Conservation (phyloP, 1,140 invertebrate species). For the Venustaconcha ellipsiformis region DNA sequence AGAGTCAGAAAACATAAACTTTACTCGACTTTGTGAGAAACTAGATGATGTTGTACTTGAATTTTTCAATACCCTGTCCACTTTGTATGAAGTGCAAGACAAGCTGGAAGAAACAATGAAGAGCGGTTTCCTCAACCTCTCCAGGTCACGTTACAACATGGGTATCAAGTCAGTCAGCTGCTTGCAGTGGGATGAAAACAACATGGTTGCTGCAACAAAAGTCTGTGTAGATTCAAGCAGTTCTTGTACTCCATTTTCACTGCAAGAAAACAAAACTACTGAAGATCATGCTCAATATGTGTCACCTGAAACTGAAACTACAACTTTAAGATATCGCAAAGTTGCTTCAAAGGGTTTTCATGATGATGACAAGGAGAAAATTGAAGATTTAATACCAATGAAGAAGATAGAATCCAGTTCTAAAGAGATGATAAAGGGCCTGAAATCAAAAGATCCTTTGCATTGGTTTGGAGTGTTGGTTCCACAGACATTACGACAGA, state of each 20-base stretch:
- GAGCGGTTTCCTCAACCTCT: constrained; percentile 39
- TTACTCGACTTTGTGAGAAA: constrained; percentile 15
- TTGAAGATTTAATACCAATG: not conserved
- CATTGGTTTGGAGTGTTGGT: constrained; percentile 55
- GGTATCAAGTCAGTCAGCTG: constrained; percentile 30
- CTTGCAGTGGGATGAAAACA: constrained; percentile 36
- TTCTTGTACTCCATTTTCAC: constrained; percentile 1
- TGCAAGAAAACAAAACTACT: not conserved
- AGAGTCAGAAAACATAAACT: no score
- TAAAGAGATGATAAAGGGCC: not conserved
- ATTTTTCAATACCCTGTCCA: constrained; percentile 38
- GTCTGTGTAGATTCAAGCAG: constrained; percentile 11
- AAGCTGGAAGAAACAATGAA: constrained; percentile 34
- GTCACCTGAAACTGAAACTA: not conserved
- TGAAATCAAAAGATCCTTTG: constrained; percentile 34
- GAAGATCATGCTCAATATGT: constrained; percentile 7
- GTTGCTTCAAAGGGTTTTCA: not conserved
- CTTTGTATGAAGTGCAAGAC: constrained; percentile 26
- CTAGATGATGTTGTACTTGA: constrained; percentile 38
- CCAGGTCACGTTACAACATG: constrained; percentile 39
- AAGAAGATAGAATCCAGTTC: not conserved
- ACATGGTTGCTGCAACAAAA: constrained; percentile 27
- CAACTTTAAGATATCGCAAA: constrained; percentile 7
- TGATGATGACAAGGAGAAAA: not conserved
- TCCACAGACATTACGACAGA: constrained; percentile 43